Evolutionary conservation across 2,113 vertebrate species (phyloP).

Genomic region (Thymallus thymallus): DNA sequence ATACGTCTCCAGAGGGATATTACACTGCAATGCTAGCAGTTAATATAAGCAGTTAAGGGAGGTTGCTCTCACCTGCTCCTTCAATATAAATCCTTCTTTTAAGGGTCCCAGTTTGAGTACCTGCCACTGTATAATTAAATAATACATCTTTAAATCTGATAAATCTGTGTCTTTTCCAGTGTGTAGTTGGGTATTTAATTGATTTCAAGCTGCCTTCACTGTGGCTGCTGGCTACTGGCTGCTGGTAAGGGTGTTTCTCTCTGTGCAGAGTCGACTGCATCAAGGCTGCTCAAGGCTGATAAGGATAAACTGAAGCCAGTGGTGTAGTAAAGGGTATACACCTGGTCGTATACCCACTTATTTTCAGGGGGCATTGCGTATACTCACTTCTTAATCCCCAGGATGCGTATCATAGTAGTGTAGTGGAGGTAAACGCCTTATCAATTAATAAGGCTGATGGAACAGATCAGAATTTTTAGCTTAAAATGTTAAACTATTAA

Average conservation of each 20-base stretch:
- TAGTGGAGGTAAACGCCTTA: too few relatives aligned
- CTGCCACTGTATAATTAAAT: constrained; percentile 10
- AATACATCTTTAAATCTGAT: constrained; percentile 15
- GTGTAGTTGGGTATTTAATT: constrained; percentile 23
- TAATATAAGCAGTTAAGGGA: not conserved
- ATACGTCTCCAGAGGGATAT: too few relatives aligned
- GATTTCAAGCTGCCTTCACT: constrained; percentile 37
- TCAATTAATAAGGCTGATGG: too few relatives aligned
- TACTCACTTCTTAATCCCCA: too few relatives aligned
- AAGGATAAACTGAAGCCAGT: constrained; percentile 51
- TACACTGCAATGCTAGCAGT: not conserved
- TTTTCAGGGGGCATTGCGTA: too few relatives aligned
- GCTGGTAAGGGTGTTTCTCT: constrained; percentile 41
- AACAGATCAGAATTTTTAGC: too few relatives aligned
- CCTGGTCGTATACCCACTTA: too few relatives aligned
- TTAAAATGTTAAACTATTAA: too few relatives aligned
- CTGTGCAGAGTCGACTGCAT: constrained; percentile 46
- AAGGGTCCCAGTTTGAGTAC: constrained; percentile 14
- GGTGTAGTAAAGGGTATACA: too few relatives aligned
- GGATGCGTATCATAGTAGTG: too few relatives aligned
- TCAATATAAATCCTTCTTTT: not conserved
- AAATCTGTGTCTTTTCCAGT: constrained; percentile 19
- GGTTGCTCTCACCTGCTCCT: not conserved
- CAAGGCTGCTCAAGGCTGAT: constrained; percentile 22
- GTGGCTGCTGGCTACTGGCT: constrained; percentile 24